A percentile compares a stretch with the other conserved stretches of the same genome.
These are phyloP conservation scores for Contarinia nasturtii DNA, from an alignment of 1,140 invertebrate species.

Conservation along the genomic window DNA sequence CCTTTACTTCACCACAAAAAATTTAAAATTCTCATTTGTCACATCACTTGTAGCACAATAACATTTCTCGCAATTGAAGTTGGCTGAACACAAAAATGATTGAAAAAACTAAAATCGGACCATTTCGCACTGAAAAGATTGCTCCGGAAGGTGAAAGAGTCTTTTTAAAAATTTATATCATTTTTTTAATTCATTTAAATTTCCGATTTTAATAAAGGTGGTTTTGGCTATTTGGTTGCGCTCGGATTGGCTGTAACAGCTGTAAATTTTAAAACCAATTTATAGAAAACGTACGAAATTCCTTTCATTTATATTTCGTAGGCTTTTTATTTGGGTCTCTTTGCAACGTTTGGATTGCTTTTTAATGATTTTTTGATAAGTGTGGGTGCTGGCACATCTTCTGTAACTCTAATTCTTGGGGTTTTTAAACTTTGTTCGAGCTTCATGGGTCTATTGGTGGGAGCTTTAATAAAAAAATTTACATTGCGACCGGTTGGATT, in stretches of 20 bases:
- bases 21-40: no score
- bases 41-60: no score
- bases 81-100: no score
- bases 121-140: no score
- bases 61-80: no score
- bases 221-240: constrained; percentile 41
- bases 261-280: constrained; percentile 24
- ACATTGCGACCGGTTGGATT: constrained; percentile 32
- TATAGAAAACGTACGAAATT: constrained; percentile 6
- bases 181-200: no score
- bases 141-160: no score
- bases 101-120: no score
- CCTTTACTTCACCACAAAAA: no score
- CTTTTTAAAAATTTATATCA: no score
- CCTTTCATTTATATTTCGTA: no score
- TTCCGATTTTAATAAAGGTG: no score
- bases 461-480: constrained; percentile 28
- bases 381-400: constrained; percentile 35
- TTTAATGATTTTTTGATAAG: constrained; percentile 39
- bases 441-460: constrained; percentile 29
- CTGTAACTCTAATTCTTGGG: constrained; percentile 34
- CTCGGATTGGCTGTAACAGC: constrained; percentile 26
- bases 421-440: constrained; percentile 25
- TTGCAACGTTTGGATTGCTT: constrained; percentile 41
- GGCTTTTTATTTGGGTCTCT: constrained; percentile 31